Evolutionary conservation across 64 coral and sea anemone genomes (phyloP), one percentile per base, ranked within the genome.

Genomic region (Actinia tenebrosa): DNA sequence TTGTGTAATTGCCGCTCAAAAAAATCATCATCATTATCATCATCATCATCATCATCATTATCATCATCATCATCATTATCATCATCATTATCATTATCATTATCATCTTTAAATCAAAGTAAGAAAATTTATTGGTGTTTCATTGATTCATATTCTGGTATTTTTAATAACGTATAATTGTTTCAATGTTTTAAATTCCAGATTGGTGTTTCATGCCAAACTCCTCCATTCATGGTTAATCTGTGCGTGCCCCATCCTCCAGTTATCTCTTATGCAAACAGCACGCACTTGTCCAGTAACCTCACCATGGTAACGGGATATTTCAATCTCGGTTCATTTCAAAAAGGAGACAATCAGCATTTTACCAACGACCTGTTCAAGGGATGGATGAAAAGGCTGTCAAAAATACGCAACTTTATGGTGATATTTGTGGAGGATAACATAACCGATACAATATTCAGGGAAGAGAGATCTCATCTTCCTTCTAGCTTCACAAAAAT

Each of bases 341-440:
- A 6, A 58, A 85, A 85, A 85, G 83, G 83, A 3, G 25, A 43
- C 53, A 26, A 17, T 27, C 10, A 63, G 17, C 4, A 4, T 3
- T 50, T 19, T 22, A 53, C 44, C 79, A 23, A 16, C 6, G 46
- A 85, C 3, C 15, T 44, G 13, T 85, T 61, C 56, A 60, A 85
- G 4, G 17, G 26, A 18, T 85, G 53, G 54, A 85, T 85, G 83
- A 19, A 61, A 43, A 45, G 7, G 18, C 22, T 85, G 16, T 23
- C 20, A 16, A 22, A 63, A 26, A 42, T 85, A 22, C 83, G 5
- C 16, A 85, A 85, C 26, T 44, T 13, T 27, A 85, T 85, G 83
- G 4, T 85, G 30, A 61, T 85, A 58, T 85, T 59, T 85, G 50
- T 85, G 23, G 83, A 85, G 20, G 30, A 85, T 19, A 85, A 14